Percentiles rank a stretch among this genome's conserved stretches.
These are phyloP conservation scores for Amblyornis subalaris DNA, from an alignment of 2,113 vertebrate genomes.

Conservation along the genomic window DNA sequence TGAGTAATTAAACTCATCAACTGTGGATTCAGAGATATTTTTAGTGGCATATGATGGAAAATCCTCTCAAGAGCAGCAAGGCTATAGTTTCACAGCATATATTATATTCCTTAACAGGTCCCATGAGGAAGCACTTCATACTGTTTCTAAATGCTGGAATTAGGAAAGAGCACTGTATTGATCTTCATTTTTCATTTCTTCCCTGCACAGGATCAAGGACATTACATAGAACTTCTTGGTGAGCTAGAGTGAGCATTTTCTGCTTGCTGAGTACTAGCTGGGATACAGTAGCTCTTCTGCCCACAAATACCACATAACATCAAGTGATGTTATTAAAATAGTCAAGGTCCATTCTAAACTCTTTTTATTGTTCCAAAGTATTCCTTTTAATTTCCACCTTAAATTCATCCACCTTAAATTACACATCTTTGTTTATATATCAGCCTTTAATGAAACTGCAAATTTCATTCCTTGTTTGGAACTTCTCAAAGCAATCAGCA, in stretches of 20 bases:
- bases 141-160: not conserved
- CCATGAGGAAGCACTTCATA: not conserved
- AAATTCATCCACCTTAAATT: not conserved
- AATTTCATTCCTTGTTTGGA: not conserved
- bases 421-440: not conserved
- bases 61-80: constrained; percentile 10
- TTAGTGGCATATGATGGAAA: constrained; percentile 41
- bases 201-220: not conserved
- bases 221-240: not conserved
- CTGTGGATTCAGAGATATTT: constrained; percentile 27
- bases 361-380: not conserved
- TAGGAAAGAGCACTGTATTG: not conserved
- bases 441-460: not conserved
- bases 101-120: not conserved
- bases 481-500: not conserved
- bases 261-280: not conserved
- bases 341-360: not conserved
- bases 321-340: not conserved
- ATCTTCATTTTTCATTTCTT: not conserved
- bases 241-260: not conserved
- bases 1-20: constrained; percentile 63
- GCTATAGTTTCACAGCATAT: constrained; percentile 21
- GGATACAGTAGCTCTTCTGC: not conserved
- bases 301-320: not conserved
- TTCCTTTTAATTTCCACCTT: not conserved